These are phyloP conservation scores for Tortrix viridana DNA, from an alignment of 2,888 invertebrate genomes.

Conservation along the genomic window DNA sequence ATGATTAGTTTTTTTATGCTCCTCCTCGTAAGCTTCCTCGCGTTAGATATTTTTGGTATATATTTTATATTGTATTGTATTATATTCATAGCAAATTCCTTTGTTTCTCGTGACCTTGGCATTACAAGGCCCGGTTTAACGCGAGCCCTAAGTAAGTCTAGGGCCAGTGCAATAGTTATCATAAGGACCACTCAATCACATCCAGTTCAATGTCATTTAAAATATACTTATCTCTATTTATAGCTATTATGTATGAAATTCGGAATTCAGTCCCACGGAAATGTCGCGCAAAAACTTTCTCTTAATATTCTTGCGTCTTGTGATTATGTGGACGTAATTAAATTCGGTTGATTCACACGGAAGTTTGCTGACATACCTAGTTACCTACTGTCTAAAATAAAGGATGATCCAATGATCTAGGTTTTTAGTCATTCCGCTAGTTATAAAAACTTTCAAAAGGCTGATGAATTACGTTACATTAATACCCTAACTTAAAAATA, in stretches of 20 bases:
- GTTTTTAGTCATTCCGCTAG: not conserved
- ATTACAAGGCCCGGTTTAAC: conserved; percentile 41
- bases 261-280: no score
- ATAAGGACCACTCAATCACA: not conserved
- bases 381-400: not conserved
- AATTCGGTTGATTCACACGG: not conserved
- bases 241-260: no score
- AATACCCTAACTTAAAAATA: no score
- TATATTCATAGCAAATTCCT: conserved; percentile 5
- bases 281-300: not conserved
- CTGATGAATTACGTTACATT: no score
- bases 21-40: not conserved
- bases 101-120: conserved; percentile 46
- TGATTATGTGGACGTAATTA: not conserved
- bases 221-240: no score
- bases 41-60: conserved; percentile 24
- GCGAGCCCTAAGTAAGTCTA: not conserved
- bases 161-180: not conserved
- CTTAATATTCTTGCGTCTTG: not conserved
- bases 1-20: not conserved
- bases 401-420: not conserved
- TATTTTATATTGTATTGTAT: not conserved
- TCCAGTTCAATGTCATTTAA: not conserved
- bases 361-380: not conserved
- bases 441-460: no score